These are phyloP conservation scores for Holothuria leucospilota DNA, from an alignment of 53 echinoderm and acorn worm species.

Conservation along the genomic window DNA sequence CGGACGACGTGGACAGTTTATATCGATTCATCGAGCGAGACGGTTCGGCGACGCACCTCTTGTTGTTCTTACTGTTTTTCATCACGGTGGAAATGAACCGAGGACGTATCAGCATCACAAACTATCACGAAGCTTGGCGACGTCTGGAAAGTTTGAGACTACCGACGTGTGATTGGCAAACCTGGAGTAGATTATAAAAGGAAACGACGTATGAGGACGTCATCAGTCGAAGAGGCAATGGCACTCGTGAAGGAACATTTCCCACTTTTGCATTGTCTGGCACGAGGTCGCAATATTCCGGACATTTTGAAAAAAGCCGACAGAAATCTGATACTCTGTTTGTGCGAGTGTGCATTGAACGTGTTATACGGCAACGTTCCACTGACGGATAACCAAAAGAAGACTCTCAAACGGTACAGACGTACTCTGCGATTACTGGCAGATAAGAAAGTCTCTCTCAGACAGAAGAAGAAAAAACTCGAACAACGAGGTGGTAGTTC, in stretches of 20 bases:
- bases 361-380: slow-evolving; percentile 40
- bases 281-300: background rate
- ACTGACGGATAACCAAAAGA: slow-evolving; percentile 27
- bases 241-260: slow-evolving; percentile 10
- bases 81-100: too few relatives aligned
- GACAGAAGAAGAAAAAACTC: slow-evolving; percentile 21
- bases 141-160: too few relatives aligned
- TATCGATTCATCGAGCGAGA: too few relatives aligned
- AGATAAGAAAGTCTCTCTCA: background rate
- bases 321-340: background rate
- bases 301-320: slow-evolving; percentile 33
- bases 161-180: too few relatives aligned
- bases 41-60: too few relatives aligned
- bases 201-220: too few relatives aligned
- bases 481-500: background rate
- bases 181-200: too few relatives aligned
- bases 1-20: too few relatives aligned
- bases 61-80: too few relatives aligned
- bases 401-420: slow-evolving; percentile 39
- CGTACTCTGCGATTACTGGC: slow-evolving; percentile 30
- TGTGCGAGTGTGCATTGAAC: slow-evolving; percentile 46
- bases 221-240: background rate
- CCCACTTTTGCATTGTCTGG: slow-evolving; percentile 22
- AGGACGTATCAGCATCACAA: too few relatives aligned
- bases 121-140: too few relatives aligned